Evolutionary conservation across 1,140 invertebrate genomes (phyloP), one percentile per base, ranked within the genome.

Genomic region (Lepidotrigona ventralis): DNA sequence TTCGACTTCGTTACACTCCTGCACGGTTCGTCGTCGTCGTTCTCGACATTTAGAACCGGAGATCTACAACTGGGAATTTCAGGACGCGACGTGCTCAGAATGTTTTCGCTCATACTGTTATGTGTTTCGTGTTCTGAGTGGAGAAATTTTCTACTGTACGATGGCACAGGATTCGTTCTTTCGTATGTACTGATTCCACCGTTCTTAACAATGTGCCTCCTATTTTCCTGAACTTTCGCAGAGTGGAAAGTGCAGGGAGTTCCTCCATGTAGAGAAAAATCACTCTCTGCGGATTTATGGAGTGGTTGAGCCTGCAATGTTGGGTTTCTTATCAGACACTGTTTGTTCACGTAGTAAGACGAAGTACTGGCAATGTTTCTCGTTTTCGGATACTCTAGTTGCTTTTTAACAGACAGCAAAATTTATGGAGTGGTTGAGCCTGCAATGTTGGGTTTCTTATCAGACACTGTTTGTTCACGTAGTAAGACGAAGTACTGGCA

Each of bases 1-100:
- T 74, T 87, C 0, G 60, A 76, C 54, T 87, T 88, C 19, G 33
- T 29, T 1, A 63, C 39, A 5, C n/a, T 72, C 51, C 75, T 74
- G 29, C 63, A 85, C 0, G 53, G 12, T 21, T 76, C 39, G 1
- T 85, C 83, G 5, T 87, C 86, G 33, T 85, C 56, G 33, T 86
- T 84, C 9, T 80, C 74, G 0, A 53, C 84, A 39, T 63, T 85
- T 4, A 23, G 70, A 46, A 70, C 64, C 3, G 86, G 80, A 14
- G 80, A 79, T 21, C 78, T 71, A 4, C 69, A 87, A 9, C 85
- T 88, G 1, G 69, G 21, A 8, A 84, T 29, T 4, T 73, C 72
- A 21, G 77, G 69, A 21, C 68, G 84, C 15, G 58, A 21, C 12
- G 29, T 6, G 2, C 21, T 63, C 58, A 6, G 66, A 51, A 53